Base-by-base conservation (phyloP, 2,888 invertebrate species). In the Drosophila pseudotakahashii region DNA sequence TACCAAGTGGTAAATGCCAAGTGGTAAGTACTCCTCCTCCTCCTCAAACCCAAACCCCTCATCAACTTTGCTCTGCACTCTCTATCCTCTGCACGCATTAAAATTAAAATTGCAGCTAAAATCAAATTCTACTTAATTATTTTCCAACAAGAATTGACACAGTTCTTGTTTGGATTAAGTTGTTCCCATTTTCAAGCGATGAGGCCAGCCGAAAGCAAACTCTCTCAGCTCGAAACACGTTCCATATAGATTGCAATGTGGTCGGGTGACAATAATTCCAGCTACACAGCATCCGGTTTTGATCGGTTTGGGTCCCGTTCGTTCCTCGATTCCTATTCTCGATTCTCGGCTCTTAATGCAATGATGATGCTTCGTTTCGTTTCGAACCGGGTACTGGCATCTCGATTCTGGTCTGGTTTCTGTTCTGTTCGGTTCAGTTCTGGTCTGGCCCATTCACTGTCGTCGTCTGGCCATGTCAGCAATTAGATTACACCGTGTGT, bases 401-500 rank as follows among this genome's bases (percentile, higher is more conserved):
- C 47, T 64, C 36, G 67, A 42, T 51, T 44, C 67, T 50, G 53
- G 68, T 44, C 50, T 44, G 14, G 32, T 32, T 63, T 34, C 23
- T 45, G 42, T 37, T 37, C 36, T 13, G 57, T 19, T 16, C 61
- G 13, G 45, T 30, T 23, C 23, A 3, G n/a, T 11, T 42, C 44
- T 61, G 52, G 63, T 34, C 54, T 54, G 55, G 58, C 47, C 73
- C 73, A 64, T 52, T 67, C 54, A 54, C 53, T 73, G 80, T 78
- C 64, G 78, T 80, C 64, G 59, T 48, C 68, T 58, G 66, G 57
- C 62, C 51, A 69, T 75, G 63, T 64, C 77, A 63, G 73, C 80
- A 81, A 81, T 81, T 73, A 81, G 76, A 78, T 86, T 66, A 68
- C 59, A 30, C 48, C 54, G 66, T 48, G 34, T 79, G 54, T 55